phyloP scores from a whole-genome alignment of 2,797 vertebrate species.

The Dallia pectoralis region DNA sequence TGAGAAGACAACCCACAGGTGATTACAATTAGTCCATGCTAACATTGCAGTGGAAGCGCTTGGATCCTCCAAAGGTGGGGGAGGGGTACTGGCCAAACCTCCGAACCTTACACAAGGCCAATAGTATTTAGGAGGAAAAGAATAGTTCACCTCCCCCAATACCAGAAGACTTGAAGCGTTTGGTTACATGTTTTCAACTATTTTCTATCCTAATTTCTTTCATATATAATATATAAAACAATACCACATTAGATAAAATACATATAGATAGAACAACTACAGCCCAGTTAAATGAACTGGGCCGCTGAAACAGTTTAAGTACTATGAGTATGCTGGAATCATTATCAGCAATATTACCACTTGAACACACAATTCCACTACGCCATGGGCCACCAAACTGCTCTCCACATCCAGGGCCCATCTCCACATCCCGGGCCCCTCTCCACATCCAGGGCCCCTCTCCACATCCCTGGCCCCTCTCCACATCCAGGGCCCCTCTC shows the following conservation, averaged over 20 bases:
- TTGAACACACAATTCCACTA: conserved; percentile 37
- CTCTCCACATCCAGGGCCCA: background rate
- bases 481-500: background rate
- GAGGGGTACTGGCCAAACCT: too few relatives aligned
- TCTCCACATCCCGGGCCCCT: background rate
- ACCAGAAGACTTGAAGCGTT: too few relatives aligned
- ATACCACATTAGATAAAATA: conserved; percentile 12
- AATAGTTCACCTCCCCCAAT: too few relatives aligned
- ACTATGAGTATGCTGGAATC: conserved; percentile 25
- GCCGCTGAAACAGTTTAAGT: conserved; percentile 19
- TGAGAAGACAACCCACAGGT: too few relatives aligned
- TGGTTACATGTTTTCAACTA: too few relatives aligned
- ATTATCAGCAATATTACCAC: conserved; percentile 23
- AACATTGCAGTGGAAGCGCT: too few relatives aligned
- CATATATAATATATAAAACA: too few relatives aligned
- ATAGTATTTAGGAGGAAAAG: too few relatives aligned
- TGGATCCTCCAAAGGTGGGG: too few relatives aligned
- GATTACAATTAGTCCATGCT: too few relatives aligned
- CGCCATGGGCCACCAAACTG: conserved; percentile 23
- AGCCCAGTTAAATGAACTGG: conserved; percentile 8
- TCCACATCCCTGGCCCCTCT: background rate
- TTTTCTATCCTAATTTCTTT: too few relatives aligned
- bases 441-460: background rate
- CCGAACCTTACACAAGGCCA: too few relatives aligned
- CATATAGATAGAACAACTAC: background rate